Evolutionary conservation across 2,888 invertebrate genomes (phyloP).

Genomic region (Penaeus monodon): DNA sequence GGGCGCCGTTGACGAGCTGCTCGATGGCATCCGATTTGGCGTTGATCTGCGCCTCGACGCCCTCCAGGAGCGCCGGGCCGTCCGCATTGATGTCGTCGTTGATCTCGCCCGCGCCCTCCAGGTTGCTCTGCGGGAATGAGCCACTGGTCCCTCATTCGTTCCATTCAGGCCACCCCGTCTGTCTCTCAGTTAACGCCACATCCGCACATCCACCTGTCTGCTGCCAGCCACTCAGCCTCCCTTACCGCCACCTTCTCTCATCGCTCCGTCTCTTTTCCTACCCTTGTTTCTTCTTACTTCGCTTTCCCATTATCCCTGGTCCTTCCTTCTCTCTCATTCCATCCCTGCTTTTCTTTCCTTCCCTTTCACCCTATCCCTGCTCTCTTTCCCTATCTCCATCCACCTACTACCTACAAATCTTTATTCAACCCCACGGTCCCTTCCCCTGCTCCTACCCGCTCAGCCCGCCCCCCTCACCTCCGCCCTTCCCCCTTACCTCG

Average conservation of each 20-base stretch:
- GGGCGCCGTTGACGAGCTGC: not conserved
- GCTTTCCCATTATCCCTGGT: too few species aligned
- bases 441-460: not conserved
- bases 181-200: too few species aligned
- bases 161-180: too few species aligned
- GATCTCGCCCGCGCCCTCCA: slow-evolving; percentile 7
- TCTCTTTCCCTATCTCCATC: too few species aligned
- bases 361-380: too few species aligned
- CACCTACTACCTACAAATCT: not conserved
- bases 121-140: not conserved
- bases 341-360: not conserved
- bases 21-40: not conserved
- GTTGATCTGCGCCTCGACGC: not conserved
- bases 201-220: too few species aligned
- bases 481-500: not conserved
- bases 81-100: slow-evolving; percentile 7
- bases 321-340: too few species aligned
- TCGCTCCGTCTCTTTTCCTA: too few species aligned
- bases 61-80: not conserved
- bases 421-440: too few species aligned
- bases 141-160: not conserved
- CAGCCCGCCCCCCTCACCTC: not conserved
- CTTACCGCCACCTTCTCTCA: not conserved
- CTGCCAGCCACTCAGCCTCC: too few species aligned
- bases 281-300: too few species aligned